Evolutionary conservation across 2,797 vertebrate genomes (phyloP), one percentile per base, ranked within the genome.

Genomic region (Hypotaenidia okinawae): DNA sequence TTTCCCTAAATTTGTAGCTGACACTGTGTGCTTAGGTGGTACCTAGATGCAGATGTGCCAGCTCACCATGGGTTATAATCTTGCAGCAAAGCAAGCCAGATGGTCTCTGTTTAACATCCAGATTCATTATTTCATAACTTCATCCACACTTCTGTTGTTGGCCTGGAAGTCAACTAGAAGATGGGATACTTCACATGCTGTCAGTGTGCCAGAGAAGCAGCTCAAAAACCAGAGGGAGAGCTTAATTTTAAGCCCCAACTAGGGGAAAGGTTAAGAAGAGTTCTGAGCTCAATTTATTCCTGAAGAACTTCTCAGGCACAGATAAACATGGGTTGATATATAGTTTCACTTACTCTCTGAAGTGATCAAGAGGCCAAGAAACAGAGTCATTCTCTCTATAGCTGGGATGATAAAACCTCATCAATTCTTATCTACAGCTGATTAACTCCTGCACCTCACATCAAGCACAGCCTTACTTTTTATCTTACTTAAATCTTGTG

Each of bases 391-490:
- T 96, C 80, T 57, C 51, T 81, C 59, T 47, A 10, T 69, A 84
- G 33, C 2, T 3, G 69, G 69, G 59, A 76, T 89, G 94, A 93
- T 88, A 95, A 93, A 94, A 90, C 73, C 79, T 96, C 75, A 78
- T 96, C 90, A 94, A 5, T 77, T 92, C 92, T 96, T 96, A 97
- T 96, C 96, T 96, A 58, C 79, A 88, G 63, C 90, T 96, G 92
- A 96, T 95, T 96, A 96, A 94, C 82, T 94, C 79, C 61, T 90
- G 87, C 80, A 74, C 94, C 83, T 93, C 87, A 55, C 83, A 93
- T 94, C 93, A 93, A 86, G 32, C 79, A 79, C 72, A 88, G 87
- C 45, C 76, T 93, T 77, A 67, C 57, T 93, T 95, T 78, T 96
- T 96, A 91, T 96, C 93, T 89, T 37, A 57, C 77, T 80, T 89